phyloP scores from a whole-genome alignment of 2,797 vertebrate species.

The Tiaroga cobitis region DNA sequence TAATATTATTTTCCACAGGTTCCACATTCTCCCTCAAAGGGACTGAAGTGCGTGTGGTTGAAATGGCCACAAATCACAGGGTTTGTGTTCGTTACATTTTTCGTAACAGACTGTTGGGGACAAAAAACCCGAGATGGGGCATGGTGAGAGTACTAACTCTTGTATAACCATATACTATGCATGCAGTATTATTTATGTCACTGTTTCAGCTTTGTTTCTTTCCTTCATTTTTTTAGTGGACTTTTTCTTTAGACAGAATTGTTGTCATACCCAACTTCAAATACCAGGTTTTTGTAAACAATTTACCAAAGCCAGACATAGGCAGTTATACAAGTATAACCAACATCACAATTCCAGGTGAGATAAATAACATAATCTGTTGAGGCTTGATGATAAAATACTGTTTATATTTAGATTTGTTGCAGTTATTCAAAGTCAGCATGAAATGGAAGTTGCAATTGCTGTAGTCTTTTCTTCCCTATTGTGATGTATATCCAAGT shows the following conservation, averaged over 20 bases:
- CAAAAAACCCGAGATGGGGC: accelerated
- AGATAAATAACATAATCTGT: constrained; percentile 34
- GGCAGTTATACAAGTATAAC: constrained; percentile 4
- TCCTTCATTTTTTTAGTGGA: constrained; percentile 68
- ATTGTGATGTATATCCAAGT: no score
- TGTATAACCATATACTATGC: background rate
- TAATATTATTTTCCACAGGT: constrained; percentile 52
- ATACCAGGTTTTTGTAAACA: constrained; percentile 68
- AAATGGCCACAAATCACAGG: constrained; percentile 67
- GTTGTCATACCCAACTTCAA: constrained; percentile 65
- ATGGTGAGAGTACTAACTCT: constrained; percentile 58
- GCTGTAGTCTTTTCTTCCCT: no score
- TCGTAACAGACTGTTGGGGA: background rate
- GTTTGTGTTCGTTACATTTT: constrained; percentile 71
- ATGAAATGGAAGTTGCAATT: background rate
- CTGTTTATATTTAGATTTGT: background rate
- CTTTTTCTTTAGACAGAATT: constrained; percentile 68
- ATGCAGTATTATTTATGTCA: background rate
- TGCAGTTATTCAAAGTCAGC: background rate
- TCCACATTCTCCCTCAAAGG: constrained; percentile 47
- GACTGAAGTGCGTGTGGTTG: constrained; percentile 68
- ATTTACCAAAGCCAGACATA: constrained; percentile 69
- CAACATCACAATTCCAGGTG: constrained; percentile 67
- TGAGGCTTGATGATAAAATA: background rate
- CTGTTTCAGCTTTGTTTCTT: background rate